These are phyloP conservation scores for Helicolenus hilgendorfi DNA, from an alignment of 2,797 vertebrate species.

Conservation along the genomic window DNA sequence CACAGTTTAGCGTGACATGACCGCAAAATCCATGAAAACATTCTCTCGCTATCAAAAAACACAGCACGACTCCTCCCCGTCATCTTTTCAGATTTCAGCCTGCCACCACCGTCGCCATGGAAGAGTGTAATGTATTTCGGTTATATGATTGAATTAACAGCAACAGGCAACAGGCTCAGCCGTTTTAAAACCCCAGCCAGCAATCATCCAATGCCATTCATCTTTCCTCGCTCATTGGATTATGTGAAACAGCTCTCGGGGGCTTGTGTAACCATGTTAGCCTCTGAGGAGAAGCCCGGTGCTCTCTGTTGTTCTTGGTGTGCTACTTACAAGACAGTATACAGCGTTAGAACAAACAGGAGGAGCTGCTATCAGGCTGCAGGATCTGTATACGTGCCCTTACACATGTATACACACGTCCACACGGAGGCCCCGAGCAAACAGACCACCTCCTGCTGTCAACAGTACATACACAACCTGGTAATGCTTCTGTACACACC, in stretches of 20 bases:
- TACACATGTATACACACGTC: constrained; percentile 18
- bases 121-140: constrained; percentile 37
- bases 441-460: constrained; percentile 47
- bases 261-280: constrained; percentile 72
- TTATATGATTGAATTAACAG: constrained; percentile 53
- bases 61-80: constrained; percentile 8
- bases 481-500: constrained; percentile 13
- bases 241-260: constrained; percentile 70
- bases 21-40: constrained; percentile 17
- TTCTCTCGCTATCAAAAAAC: neutral
- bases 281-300: constrained; percentile 61
- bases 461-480: constrained; percentile 38
- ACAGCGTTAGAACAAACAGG: constrained; percentile 57
- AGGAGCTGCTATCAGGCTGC: constrained; percentile 38
- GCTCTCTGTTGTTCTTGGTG: constrained; percentile 44
- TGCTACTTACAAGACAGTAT: constrained; percentile 28
- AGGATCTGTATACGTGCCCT: constrained; percentile 58
- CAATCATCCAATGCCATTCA: constrained; percentile 56
- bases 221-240: constrained; percentile 74
- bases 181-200: constrained; percentile 56
- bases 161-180: constrained; percentile 54
- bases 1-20: neutral
- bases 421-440: constrained; percentile 7
- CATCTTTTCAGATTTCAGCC: constrained; percentile 25
- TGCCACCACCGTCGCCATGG: constrained; percentile 8